Percentiles rank a stretch among this genome's conserved stretches.
phyloP scores from a whole-genome alignment of 2,797 vertebrate genomes.

The Amazona ochrocephala region DNA sequence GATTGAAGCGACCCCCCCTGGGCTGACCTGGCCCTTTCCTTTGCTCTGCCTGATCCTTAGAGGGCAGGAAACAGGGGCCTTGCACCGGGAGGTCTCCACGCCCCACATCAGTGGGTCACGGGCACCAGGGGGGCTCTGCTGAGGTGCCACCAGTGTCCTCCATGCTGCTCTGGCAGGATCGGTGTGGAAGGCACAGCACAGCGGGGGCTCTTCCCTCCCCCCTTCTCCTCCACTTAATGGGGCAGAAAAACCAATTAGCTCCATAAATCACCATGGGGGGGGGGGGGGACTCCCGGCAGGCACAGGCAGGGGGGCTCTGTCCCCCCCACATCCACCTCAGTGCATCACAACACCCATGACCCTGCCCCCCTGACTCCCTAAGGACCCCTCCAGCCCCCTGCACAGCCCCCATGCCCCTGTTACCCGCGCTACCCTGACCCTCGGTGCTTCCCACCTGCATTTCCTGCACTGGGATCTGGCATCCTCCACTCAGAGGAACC shows the following conservation, averaged over 20 bases:
- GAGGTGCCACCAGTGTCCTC: accelerated
- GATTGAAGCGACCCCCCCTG: accelerated
- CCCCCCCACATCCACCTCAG: not conserved
- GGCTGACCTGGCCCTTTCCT: not conserved
- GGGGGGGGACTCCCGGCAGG: not conserved
- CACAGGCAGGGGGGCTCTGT: not conserved
- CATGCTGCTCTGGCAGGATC: not conserved
- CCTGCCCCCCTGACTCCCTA: not conserved
- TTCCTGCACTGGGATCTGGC: not conserved
- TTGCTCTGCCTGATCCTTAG: not conserved
- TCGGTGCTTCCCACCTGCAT: not conserved
- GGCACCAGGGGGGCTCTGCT: not conserved
- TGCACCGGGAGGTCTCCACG: not conserved
- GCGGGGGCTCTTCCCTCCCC: not conserved
- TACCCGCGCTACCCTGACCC: not conserved
- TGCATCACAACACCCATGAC: not conserved
- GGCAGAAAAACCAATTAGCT: slow-evolving; percentile 65
- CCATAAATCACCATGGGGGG: not conserved
- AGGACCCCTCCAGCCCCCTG: not conserved
- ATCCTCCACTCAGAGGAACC: not conserved
- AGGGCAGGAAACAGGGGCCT: accelerated
- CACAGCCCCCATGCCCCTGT: not conserved
- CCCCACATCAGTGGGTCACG: not conserved
- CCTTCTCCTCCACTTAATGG: slow-evolving; percentile 43
- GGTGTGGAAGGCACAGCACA: not conserved